Conservation (phyloP, 2,797 vertebrate genomes). For the Lemur catta region DNA sequence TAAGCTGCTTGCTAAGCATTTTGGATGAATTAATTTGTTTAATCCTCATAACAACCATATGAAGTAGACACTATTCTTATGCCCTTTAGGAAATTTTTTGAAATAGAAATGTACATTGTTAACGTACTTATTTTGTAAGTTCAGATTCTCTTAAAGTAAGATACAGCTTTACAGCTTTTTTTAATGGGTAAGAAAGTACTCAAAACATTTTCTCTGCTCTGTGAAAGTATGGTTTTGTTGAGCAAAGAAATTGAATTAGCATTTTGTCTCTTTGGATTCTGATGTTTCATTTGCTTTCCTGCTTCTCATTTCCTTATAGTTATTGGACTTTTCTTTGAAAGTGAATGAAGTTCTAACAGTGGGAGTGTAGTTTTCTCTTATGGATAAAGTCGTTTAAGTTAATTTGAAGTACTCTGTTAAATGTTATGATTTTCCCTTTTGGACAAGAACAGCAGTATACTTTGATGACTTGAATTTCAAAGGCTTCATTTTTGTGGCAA, state of each 20-base stretch:
- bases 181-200: not conserved
- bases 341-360: not conserved
- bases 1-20: not conserved
- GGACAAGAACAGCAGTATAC: not conserved
- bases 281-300: slow-evolving; percentile 8
- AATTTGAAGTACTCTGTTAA: not conserved
- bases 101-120: not conserved
- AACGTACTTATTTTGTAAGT: not conserved
- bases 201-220: not conserved
- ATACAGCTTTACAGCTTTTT: not conserved
- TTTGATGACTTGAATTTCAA: not conserved
- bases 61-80: not conserved
- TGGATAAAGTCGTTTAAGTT: not conserved
- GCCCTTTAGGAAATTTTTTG: not conserved
- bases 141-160: not conserved
- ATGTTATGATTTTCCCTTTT: not conserved
- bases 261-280: not conserved
- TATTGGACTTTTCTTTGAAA: not conserved
- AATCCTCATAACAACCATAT: not conserved
- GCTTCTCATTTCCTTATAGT: not conserved
- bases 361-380: not conserved
- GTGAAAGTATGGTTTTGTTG: not conserved
- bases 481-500: not conserved
- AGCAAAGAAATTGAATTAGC: not conserved
- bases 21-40: not conserved